These are phyloP conservation scores for Arizona elegans DNA, from an alignment of 2,113 vertebrate genomes.

Conservation along the genomic window DNA sequence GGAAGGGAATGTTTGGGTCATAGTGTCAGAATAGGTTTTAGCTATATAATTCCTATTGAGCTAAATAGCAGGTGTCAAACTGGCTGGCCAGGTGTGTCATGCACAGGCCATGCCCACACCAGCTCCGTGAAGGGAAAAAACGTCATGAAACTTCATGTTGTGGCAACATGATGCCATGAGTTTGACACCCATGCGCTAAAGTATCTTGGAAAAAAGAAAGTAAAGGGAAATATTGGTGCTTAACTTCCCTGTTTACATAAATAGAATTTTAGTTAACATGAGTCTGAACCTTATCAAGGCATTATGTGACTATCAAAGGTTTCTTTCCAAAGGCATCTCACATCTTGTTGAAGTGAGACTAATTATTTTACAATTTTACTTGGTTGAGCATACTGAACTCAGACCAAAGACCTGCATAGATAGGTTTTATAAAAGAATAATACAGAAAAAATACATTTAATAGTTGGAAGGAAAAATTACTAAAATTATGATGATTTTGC, in stretches of 20 bases:
- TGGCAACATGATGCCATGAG: accelerated
- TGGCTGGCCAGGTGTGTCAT: too few species aligned
- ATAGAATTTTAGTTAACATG: neutral
- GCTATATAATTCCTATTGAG: neutral
- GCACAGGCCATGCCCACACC: too few species aligned
- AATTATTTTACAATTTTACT: neutral
- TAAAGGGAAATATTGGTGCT: neutral
- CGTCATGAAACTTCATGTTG: too few species aligned
- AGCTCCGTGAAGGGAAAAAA: too few species aligned
- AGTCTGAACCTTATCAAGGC: too few species aligned
- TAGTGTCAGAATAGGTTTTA: neutral
- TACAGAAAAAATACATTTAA: neutral
- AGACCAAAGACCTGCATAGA: conserved; percentile 32
- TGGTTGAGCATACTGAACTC: neutral
- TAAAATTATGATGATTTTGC: conserved; percentile 1
- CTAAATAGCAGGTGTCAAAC: neutral
- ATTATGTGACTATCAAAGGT: neutral
- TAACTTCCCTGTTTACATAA: neutral
- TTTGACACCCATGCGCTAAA: neutral
- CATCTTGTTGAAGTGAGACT: neutral
- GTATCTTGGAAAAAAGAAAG: accelerated
- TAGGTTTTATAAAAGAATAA: neutral
- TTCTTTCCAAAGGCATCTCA: conserved; percentile 1
- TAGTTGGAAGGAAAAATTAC: neutral
- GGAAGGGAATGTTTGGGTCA: neutral